Percentiles rank a stretch among this genome's conserved stretches.
Evolutionary conservation across 2,797 vertebrate species (phyloP).

Genomic region (Otus scops): DNA sequence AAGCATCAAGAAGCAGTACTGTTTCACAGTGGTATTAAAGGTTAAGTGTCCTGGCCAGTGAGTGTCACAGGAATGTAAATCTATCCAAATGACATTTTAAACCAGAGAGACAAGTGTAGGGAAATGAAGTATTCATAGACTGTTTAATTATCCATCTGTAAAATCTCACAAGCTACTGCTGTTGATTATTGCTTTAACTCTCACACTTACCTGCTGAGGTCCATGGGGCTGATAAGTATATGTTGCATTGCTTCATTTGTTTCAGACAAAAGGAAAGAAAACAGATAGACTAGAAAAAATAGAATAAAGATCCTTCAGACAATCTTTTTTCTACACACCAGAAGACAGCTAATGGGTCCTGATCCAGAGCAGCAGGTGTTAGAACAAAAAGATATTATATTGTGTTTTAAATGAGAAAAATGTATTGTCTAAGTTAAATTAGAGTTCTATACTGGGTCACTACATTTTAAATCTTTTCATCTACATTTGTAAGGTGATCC

Average conservation of each 20-base stretch:
- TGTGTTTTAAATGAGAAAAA: not conserved
- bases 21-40: not conserved
- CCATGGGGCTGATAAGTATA: not conserved
- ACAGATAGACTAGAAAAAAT: not conserved
- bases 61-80: not conserved
- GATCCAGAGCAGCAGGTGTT: not conserved
- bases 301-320: not conserved
- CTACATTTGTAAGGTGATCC: not conserved
- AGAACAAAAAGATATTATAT: not conserved
- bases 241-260: not conserved
- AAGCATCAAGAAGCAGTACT: not conserved
- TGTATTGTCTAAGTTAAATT: not conserved
- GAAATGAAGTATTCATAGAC: not conserved
- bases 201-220: not conserved
- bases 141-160: not conserved
- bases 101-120: not conserved
- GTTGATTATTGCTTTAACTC: not conserved
- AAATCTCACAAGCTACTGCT: not conserved
- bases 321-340: not conserved
- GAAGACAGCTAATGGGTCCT: not conserved
- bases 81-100: not conserved
- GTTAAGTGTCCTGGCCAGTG: not conserved
- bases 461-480: slow-evolving; percentile 6
- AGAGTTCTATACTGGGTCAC: not conserved
- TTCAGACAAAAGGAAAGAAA: not conserved